phyloP scores from a whole-genome alignment of 1,140 invertebrate species.

The Monomorium pharaonis region DNA sequence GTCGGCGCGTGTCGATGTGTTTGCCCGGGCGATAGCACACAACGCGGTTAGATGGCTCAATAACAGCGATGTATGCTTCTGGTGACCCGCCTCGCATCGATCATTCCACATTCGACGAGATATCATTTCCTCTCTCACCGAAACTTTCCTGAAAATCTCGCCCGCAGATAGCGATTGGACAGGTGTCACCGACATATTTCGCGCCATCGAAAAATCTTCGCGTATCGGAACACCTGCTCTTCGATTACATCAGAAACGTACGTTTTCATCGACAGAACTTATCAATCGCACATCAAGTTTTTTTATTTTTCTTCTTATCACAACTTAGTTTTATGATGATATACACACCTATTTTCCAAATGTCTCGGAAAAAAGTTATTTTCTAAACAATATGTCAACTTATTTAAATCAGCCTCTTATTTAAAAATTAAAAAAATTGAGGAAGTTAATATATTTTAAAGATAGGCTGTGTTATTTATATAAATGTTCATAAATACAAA shows the following conservation, averaged over 20 bases:
- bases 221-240: slow-evolving; percentile 39
- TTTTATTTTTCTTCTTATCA: neutral
- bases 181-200: slow-evolving; percentile 22
- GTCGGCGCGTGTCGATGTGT: slow-evolving; percentile 30
- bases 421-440: neutral
- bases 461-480: neutral
- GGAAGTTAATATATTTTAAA: neutral
- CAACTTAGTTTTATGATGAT: neutral
- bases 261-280: slow-evolving; percentile 17
- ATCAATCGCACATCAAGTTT: slow-evolving; percentile 20
- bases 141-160: slow-evolving; percentile 41
- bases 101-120: slow-evolving; percentile 56
- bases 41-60: slow-evolving; percentile 68
- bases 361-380: neutral
- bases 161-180: slow-evolving; percentile 38
- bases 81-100: slow-evolving; percentile 66
- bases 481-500: neutral
- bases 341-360: neutral
- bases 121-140: slow-evolving; percentile 54
- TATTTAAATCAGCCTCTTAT: neutral
- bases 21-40: slow-evolving; percentile 22
- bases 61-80: slow-evolving; percentile 67
- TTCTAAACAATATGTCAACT: neutral
- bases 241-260: slow-evolving; percentile 29
- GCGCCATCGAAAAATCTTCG: slow-evolving; percentile 34